Evolutionary conservation across 2,113 vertebrate genomes (phyloP).

Genomic region (Aldabrachelys gigantea): DNA sequence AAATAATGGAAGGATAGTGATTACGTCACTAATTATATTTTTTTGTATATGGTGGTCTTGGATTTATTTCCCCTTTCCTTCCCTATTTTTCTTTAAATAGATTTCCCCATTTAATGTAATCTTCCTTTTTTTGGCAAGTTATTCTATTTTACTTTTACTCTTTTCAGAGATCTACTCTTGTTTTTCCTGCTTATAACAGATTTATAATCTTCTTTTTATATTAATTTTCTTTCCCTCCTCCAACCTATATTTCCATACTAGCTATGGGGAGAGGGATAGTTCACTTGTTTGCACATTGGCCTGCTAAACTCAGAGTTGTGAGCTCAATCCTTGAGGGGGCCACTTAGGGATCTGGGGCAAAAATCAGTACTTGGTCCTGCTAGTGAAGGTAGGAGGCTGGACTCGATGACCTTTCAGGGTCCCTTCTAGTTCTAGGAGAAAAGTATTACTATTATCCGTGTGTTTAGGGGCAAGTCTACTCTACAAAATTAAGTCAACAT

Average conservation of each 20-base stretch:
- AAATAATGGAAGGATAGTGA: background rate
- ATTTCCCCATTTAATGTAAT: background rate
- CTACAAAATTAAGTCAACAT: background rate
- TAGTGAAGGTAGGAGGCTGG: too few relatives aligned
- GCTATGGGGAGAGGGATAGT: too few relatives aligned
- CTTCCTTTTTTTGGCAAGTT: background rate
- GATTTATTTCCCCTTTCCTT: background rate
- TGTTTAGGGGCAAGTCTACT: background rate
- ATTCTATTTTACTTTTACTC: background rate
- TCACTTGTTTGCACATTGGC: too few relatives aligned
- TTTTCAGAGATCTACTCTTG: background rate
- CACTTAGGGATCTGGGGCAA: too few relatives aligned
- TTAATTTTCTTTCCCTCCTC: background rate
- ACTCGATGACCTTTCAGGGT: too few relatives aligned
- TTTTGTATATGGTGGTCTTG: background rate
- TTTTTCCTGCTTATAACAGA: background rate
- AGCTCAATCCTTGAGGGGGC: too few relatives aligned
- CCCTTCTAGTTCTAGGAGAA: too few relatives aligned
- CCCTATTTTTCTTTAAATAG: background rate
- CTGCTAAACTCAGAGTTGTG: too few relatives aligned
- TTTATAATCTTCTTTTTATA: background rate
- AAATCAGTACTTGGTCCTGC: too few relatives aligned
- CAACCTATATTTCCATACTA: background rate
- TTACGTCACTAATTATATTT: background rate
- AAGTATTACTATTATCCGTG: too few relatives aligned